Conservation (phyloP, 1,140 invertebrate genomes). For the Hyphantria cunea region DNA sequence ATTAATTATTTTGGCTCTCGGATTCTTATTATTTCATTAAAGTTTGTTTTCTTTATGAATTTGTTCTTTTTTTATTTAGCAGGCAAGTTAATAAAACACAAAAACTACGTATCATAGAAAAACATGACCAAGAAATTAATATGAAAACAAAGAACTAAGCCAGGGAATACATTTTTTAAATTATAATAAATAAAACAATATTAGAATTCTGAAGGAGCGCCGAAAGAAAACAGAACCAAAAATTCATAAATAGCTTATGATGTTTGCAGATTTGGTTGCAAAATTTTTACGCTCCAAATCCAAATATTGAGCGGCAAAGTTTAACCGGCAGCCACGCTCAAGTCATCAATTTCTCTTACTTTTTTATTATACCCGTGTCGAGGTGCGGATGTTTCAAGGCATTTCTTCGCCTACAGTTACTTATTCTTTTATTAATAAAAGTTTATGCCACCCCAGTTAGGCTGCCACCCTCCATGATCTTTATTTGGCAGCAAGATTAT, state of each 20-base stretch:
- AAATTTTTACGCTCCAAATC: conserved; percentile 31
- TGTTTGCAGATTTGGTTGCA: conserved; percentile 7
- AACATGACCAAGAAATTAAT: too few relatives aligned
- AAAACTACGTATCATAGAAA: too few relatives aligned
- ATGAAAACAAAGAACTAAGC: too few relatives aligned
- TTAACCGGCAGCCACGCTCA: conserved; percentile 44
- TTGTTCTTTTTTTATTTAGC: too few relatives aligned
- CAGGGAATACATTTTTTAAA: too few relatives aligned
- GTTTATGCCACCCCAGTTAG: conserved; percentile 39
- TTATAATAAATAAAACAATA: background rate
- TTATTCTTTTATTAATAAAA: conserved; percentile 64
- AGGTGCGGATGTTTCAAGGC: conserved; percentile 46
- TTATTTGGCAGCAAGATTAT: conserved; percentile 16
- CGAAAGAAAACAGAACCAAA: background rate
- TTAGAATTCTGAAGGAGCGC: background rate
- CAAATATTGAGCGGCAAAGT: conserved; percentile 31
- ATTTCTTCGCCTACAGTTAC: conserved; percentile 44
- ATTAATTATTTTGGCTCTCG: too few relatives aligned
- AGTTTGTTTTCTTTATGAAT: too few relatives aligned
- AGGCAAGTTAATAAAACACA: too few relatives aligned
- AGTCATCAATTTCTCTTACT: conserved; percentile 60
- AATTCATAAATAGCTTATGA: background rate
- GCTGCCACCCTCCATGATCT: background rate
- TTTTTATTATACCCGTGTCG: conserved; percentile 56
- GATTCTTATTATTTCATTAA: too few relatives aligned